Evolutionary conservation across 1,140 invertebrate species (phyloP).

Genomic region (Drosophila sp.): DNA sequence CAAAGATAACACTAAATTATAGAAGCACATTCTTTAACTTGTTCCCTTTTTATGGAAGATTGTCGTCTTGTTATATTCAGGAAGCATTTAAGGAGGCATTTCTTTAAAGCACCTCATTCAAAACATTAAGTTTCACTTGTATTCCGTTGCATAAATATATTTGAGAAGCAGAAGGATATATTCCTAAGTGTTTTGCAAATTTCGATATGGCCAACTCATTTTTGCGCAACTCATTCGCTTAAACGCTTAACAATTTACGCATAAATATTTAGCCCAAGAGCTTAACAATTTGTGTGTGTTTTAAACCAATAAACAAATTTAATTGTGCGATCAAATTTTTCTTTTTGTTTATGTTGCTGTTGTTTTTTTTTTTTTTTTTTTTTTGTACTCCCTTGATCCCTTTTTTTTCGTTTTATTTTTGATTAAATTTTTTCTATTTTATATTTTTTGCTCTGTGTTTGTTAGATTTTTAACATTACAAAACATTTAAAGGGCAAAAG

Average conservation of each 20-base stretch:
- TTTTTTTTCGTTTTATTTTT: slow-evolving; percentile 21
- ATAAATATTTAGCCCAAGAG: slow-evolving; percentile 4
- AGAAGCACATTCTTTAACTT: no score
- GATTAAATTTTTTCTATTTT: slow-evolving; percentile 28
- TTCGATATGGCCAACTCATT: background rate
- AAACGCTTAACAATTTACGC: slow-evolving; percentile 3
- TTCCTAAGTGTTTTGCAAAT: background rate
- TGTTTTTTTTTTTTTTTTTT: background rate
- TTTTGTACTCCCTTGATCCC: slow-evolving; percentile 9
- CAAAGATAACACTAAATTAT: no score
- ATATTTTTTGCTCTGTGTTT: slow-evolving; percentile 25
- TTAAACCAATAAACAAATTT: slow-evolving; percentile 66
- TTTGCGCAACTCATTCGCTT: background rate
- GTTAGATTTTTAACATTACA: slow-evolving; percentile 48
- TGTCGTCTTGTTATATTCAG: no score
- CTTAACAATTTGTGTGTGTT: slow-evolving; percentile 35
- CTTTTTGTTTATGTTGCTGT: slow-evolving; percentile 5
- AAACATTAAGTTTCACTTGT: no score
- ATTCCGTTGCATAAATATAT: background rate
- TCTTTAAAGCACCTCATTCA: no score
- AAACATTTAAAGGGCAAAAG: slow-evolving; percentile 61
- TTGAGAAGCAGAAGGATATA: background rate
- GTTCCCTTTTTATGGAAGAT: no score
- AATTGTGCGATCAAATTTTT: slow-evolving; percentile 47
- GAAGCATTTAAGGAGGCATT: no score